Conservation (phyloP, 2,113 vertebrate genomes). For the Anthoscopus minutus region DNA sequence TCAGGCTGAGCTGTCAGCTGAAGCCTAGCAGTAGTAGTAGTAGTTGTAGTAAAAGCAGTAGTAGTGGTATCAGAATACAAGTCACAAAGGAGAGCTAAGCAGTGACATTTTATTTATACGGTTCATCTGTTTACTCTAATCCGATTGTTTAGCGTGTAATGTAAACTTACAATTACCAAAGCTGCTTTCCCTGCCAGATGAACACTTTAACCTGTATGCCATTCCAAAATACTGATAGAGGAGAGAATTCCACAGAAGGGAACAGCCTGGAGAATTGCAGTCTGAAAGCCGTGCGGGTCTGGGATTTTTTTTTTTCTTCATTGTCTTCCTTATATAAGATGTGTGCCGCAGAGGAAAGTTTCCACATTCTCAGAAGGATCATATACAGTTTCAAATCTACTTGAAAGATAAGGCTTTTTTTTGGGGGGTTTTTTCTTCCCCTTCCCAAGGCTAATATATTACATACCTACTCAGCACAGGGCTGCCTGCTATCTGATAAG, state of each 20-base stretch:
- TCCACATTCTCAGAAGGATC: constrained; percentile 23
- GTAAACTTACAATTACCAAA: constrained; percentile 37
- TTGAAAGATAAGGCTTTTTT: constrained; percentile 29
- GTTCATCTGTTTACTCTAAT: constrained; percentile 45
- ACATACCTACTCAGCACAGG: constrained; percentile 50
- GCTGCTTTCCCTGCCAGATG: constrained; percentile 4
- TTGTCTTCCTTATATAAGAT: constrained; percentile 17
- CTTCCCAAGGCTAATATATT: constrained; percentile 39
- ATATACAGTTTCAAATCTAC: constrained; percentile 42
- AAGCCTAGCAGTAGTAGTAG: constrained; percentile 48
- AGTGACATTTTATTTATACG: constrained; percentile 55
- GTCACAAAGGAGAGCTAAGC: constrained; percentile 51
- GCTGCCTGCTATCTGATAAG: constrained; percentile 60
- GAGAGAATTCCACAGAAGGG: neutral
- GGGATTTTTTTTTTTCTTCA: neutral
- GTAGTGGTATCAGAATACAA: constrained; percentile 71
- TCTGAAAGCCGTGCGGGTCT: neutral
- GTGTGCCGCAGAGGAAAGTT: constrained; percentile 26
- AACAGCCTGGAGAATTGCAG: neutral
- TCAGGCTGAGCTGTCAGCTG: constrained; percentile 75
- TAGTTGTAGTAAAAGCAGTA: constrained; percentile 53
- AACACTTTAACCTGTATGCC: constrained; percentile 16
- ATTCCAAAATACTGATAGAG: constrained; percentile 22
- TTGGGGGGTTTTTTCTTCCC: neutral
- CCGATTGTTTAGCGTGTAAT: neutral